Base-by-base conservation (phyloP, 1,140 invertebrate species). In the Zaprionus lachaisei region DNA sequence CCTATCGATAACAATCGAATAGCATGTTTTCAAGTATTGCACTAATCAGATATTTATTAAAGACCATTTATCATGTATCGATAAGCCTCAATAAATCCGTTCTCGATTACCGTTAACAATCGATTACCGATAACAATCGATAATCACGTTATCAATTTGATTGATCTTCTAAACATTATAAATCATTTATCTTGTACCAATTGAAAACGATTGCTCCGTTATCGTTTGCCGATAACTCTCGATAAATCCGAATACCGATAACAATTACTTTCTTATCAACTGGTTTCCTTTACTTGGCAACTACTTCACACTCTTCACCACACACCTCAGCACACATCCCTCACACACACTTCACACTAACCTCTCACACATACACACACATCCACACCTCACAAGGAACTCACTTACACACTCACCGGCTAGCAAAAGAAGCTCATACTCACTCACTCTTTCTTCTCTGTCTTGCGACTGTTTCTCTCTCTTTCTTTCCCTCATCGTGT, bases 381-480 rank as follows among this genome's bases (percentile, higher is more conserved):
- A 44, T 26, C 68, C 41, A 17, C 41, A 41, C 54, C 26, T 24
- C 15, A 62, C 26, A 41, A 31, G 17, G 71, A 17, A 6, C 15
- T 65, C 28, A 28, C 24, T 24, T 17, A 68, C 56, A 55, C 31
- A 63, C 7, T 70, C 66, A 74, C 31, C 49, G 38, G 67, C 67
- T 75, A 75, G 72, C 70, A 28, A 66, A 58, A 22, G 49, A 17
- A 49, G 65, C 66, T 54, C 73, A 66, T 62, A 68, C 20, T 62
- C 41, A 65, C 51, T 60, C 72, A 60, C 49, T 67, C n/a, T 72
- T 37, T 72, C 61, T 72, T 61, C 62, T 70, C 12, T 47, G 58
- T 78, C 34, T 63, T 56, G 24, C 24, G 12, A 49, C 41, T 74
- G 5, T 58, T 28, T 61, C 55, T 56, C 34, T 54, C 24, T 65